Conservation (phyloP, 2,888 invertebrate genomes). For the Oligia strigilis region DNA sequence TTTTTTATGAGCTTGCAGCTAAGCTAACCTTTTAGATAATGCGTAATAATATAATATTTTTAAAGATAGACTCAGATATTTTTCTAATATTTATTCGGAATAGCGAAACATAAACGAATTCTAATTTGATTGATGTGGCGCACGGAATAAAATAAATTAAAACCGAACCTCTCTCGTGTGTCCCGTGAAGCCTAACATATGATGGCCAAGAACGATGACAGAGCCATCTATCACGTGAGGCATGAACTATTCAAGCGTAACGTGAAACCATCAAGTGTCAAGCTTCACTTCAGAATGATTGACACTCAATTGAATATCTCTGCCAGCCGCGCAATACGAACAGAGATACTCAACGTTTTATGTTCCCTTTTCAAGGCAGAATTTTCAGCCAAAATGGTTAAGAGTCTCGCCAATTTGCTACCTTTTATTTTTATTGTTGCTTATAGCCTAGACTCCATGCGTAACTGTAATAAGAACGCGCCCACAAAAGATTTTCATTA, state of each 20-base stretch:
- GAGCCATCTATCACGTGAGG: constrained; percentile 57
- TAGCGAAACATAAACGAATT: not conserved
- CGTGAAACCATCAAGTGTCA: constrained; percentile 58
- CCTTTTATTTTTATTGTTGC: constrained; percentile 46
- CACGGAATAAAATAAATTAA: constrained; percentile 35
- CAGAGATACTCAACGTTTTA: constrained; percentile 25
- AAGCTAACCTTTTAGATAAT: not conserved
- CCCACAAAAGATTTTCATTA: constrained; percentile 69
- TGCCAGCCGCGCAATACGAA: constrained; percentile 21
- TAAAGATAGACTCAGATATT: not conserved
- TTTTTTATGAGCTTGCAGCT: not conserved
- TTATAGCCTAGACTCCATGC: constrained; percentile 35
- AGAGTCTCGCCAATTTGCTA: constrained; percentile 39
- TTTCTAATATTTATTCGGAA: not conserved
- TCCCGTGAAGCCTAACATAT: constrained; percentile 45
- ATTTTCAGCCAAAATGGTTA: constrained; percentile 22
- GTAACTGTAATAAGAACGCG: constrained; percentile 45
- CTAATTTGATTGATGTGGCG: constrained; percentile 30
- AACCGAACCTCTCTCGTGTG: constrained; percentile 10
- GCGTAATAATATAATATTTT: not conserved
- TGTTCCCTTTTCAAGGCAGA: constrained; percentile 3
- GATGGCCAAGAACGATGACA: constrained; percentile 46
- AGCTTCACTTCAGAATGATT: constrained; percentile 54
- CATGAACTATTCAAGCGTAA: constrained; percentile 53
- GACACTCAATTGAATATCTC: constrained; percentile 63